Evolutionary conservation across 2,113 vertebrate species (phyloP).

Genomic region (Spea bombifrons): DNA sequence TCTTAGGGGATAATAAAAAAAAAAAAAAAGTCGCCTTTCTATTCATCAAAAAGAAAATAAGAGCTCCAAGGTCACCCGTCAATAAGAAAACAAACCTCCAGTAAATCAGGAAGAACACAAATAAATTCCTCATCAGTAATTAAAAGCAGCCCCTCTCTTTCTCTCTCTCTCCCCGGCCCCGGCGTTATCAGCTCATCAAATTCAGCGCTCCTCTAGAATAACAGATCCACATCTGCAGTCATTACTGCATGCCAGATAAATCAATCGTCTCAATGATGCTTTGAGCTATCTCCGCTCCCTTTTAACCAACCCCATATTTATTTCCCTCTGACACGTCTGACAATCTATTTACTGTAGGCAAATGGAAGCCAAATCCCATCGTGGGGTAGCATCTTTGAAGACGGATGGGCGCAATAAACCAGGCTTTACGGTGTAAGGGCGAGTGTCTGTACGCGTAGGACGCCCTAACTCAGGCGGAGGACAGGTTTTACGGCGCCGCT

Average conservation of each 20-base stretch:
- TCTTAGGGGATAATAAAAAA: slow-evolving; percentile 30
- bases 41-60: slow-evolving; percentile 69
- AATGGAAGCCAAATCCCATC: slow-evolving; percentile 79
- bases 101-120: slow-evolving; percentile 77
- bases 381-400: slow-evolving; percentile 72
- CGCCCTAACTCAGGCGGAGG: slow-evolving; percentile 67
- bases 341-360: slow-evolving; percentile 88
- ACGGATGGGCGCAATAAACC: slow-evolving; percentile 74
- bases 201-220: slow-evolving; percentile 83
- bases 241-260: slow-evolving; percentile 80
- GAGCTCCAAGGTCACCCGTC: slow-evolving; percentile 77
- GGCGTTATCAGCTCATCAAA: slow-evolving; percentile 79
- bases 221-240: slow-evolving; percentile 83
- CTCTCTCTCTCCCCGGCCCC: slow-evolving; percentile 56
- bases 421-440: slow-evolving; percentile 69
- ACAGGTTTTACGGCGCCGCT: slow-evolving; percentile 50
- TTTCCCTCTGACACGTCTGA: slow-evolving; percentile 79
- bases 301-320: slow-evolving; percentile 80
- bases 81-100: slow-evolving; percentile 73
- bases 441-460: slow-evolving; percentile 56
- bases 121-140: slow-evolving; percentile 84
- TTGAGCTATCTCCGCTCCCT: slow-evolving; percentile 75
- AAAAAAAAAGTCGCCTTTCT: slow-evolving; percentile 46
- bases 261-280: slow-evolving; percentile 78
- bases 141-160: slow-evolving; percentile 72